These are phyloP conservation scores for Aleiodes alternator DNA, from an alignment of 2,888 invertebrate genomes.

Conservation along the genomic window DNA sequence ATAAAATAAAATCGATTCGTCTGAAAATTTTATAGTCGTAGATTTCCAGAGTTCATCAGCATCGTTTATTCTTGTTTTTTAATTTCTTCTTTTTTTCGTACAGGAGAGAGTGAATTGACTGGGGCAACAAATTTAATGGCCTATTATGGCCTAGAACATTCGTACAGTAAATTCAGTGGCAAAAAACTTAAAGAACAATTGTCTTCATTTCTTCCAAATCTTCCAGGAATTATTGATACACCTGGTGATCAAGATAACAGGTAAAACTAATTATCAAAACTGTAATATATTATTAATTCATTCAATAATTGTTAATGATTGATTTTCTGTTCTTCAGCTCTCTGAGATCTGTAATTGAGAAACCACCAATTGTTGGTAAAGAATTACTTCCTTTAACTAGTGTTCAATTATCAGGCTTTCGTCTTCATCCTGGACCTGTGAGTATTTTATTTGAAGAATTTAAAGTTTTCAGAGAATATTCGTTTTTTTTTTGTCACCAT, in stretches of 20 bases:
- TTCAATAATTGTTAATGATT: constrained; percentile 18
- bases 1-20: no score
- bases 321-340: constrained; percentile 80
- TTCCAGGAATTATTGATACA: constrained; percentile 96
- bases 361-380: constrained; percentile 94
- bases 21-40: neutral
- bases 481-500: no score
- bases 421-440: constrained; percentile 95
- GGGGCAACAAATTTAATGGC: constrained; percentile 98
- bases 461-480: no score
- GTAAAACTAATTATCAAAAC: constrained; percentile 68
- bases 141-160: constrained; percentile 96
- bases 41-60: neutral
- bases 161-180: constrained; percentile 98
- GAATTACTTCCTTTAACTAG: constrained; percentile 91
- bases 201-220: constrained; percentile 94
- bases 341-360: constrained; percentile 94
- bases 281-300: neutral
- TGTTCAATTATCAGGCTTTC: constrained; percentile 93
- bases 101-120: constrained; percentile 93
- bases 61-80: constrained; percentile 19
- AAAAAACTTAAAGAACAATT: constrained; percentile 96
- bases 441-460: constrained; percentile 59
- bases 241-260: constrained; percentile 86
- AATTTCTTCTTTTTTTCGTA: constrained; percentile 61